Evolutionary conservation across 2,797 vertebrate genomes (phyloP).

Genomic region (Notoglanidium macrostoma): DNA sequence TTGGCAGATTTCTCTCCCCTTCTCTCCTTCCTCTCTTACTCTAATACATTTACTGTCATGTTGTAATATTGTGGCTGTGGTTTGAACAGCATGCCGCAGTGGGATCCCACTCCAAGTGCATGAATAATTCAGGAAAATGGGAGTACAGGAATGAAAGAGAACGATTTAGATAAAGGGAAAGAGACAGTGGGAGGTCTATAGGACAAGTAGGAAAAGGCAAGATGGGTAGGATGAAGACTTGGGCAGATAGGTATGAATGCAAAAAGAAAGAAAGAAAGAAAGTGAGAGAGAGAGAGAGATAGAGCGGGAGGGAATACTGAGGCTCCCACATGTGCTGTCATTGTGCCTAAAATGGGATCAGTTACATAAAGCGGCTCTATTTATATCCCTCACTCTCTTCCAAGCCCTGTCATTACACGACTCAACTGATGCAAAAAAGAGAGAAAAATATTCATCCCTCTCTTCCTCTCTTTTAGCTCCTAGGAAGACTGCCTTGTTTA

Average conservation of each 20-base stretch:
- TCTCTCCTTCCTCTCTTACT: background rate
- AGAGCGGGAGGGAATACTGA: background rate
- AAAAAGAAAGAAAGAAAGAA: background rate
- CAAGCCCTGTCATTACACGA: slow-evolving; percentile 60
- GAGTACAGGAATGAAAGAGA: background rate
- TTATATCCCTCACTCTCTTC: slow-evolving; percentile 66
- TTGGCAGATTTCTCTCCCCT: background rate
- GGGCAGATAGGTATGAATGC: slow-evolving; percentile 33
- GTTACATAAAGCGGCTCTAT: slow-evolving; percentile 76
- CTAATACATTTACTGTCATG: slow-evolving; percentile 28
- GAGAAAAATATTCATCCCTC: background rate
- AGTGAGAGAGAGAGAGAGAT: background rate
- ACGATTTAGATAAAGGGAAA: background rate
- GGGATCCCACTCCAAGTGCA: slow-evolving; percentile 37
- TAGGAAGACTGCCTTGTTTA: background rate
- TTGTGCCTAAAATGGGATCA: slow-evolving; percentile 67
- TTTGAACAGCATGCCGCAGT: slow-evolving; percentile 45
- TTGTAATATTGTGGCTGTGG: slow-evolving; percentile 35
- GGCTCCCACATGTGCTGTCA: slow-evolving; percentile 53
- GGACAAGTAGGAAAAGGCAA: slow-evolving; percentile 58
- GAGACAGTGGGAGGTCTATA: background rate
- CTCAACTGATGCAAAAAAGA: slow-evolving; percentile 31
- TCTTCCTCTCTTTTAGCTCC: background rate
- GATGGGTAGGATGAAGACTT: background rate
- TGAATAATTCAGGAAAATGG: slow-evolving; percentile 58